Evolutionary conservation across 2,113 vertebrate species (phyloP).

Genomic region (Physeter macrocephalus): DNA sequence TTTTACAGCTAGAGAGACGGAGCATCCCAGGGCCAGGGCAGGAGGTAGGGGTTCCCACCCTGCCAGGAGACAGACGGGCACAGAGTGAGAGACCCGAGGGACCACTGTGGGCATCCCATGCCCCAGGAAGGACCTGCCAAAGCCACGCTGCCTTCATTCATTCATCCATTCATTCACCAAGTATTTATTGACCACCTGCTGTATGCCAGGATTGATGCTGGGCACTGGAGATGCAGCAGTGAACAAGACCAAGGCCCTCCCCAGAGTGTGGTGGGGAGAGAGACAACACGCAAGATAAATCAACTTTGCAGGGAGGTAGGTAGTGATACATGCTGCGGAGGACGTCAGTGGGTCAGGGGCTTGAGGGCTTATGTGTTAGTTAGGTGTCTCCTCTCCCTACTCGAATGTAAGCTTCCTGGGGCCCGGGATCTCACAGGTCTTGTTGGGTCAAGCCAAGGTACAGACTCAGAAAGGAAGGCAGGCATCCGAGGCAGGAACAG

Average conservation of each 20-base stretch:
- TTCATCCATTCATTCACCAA: no score
- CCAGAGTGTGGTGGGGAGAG: not conserved
- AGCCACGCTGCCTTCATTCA: not conserved
- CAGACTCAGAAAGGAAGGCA: no score
- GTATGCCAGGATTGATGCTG: not conserved
- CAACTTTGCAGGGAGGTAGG: accelerated
- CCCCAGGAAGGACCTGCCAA: not conserved
- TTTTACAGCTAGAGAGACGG: not conserved
- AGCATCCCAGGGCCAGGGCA: not conserved
- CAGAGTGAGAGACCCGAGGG: not conserved
- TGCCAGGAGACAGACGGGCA: accelerated
- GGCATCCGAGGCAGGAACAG: not conserved
- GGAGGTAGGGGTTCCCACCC: not conserved
- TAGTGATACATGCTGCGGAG: accelerated
- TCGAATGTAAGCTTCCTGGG: not conserved
- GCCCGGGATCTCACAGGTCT: accelerated
- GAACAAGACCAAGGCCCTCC: not conserved
- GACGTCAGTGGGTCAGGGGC: accelerated
- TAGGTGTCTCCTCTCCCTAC: not conserved
- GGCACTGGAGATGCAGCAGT: not conserved
- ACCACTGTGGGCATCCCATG: no score
- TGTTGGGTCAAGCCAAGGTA: not conserved
- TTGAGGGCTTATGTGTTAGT: accelerated
- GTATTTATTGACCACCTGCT: not conserved
- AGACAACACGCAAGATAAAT: not conserved